Evolutionary conservation across 2,797 vertebrate genomes (phyloP), one percentile per base, ranked within the genome.

Genomic region (Gambelia wislizenii): DNA sequence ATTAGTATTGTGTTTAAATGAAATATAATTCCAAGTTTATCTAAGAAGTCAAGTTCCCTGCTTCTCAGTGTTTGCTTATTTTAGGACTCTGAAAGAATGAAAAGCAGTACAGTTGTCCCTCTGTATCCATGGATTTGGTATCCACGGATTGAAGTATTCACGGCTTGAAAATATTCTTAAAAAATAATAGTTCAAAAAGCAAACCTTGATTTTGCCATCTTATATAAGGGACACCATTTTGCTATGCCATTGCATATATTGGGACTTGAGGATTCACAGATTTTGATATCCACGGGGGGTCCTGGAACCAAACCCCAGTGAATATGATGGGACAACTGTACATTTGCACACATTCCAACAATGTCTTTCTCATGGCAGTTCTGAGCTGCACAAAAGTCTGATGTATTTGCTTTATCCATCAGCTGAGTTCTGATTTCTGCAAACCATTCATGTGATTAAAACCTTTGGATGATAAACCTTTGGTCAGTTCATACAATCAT

Each of bases 1-100:
- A 93, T 94, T 90, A 93, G 27, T 33, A 75, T 78, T 89, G 83
- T 52, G 59, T 83, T 91, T 16, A 91, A 96, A 91, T 47, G 5
- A 91, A 94, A 89, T 18, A 67, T 70, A 92, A 86, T 74, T 90
- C 92, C 83, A 70, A 89, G 1, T 20, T 33, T 86, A 54, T 92
- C 89, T 91, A 92, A 92, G 89, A 76, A 91, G 93, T 90, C 39
- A 91, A 89, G 8, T 47, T 82, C 56, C 10, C 2, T 13, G 56
- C 12, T 93, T 86, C 72, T 85, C 89, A 83, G 0, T 91, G 78
- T 91, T 91, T 94, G 83, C 78, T 88, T 88, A 59, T 92, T 92
- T 92, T 92, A 85, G 91, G 90, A 92, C 44, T 87, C 89, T 61
- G 84, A 81, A 89, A 92, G 1, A 1, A n/a, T 79, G 78, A 69